Evolutionary conservation across 2,888 invertebrate genomes (phyloP), one percentile per base, ranked within the genome.

Genomic region (Polydrusus tereticollis): DNA sequence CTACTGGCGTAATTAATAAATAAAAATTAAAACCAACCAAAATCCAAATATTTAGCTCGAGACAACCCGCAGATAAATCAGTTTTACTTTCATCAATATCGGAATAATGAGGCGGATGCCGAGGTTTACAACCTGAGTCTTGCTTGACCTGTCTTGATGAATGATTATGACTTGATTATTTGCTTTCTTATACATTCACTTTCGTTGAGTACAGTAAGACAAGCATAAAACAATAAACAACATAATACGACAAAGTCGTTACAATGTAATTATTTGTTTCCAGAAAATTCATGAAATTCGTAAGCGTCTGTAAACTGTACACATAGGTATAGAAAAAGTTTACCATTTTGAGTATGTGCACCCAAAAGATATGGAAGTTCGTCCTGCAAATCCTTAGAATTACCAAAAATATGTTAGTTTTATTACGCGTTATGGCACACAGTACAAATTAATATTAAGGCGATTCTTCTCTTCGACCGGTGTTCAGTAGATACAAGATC

Each of bases 181-280:
- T 65, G 38, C 64, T 65, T 65, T 65, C 64, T 65, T 50, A 36
- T 52, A 65, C 64, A 26, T 65, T 65, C 64, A 65, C 64, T 65
- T 65, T 65, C 55, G 26, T 41, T 41, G 6, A 21, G n/a, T 45
- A 36, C 47, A 21, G n/a, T 45, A 36, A 29, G 45, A 52, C 33
- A 64, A 55, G 10, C 8, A 21, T n/a, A n/a, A n/a, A n/a, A n/a
- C n/a, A n/a, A n/a, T n/a, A 26, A 55, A 65, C 52, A 65, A 50
- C 2, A 63, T 38, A 57, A 33, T 41, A 58, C 12, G 33, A 57
- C 23, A n/a, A 36, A 33, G 20, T 36, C 7, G 21, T 57, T 18
- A 38, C 14, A 20, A 33, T 20, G 16, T 52, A 33, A 29, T 26
- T 52, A 18, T 55, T 38, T n/a, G n/a, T n/a, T 57, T 57, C 20